phyloP scores from a whole-genome alignment of 2,797 vertebrate genomes.

The Argentina silus region DNA sequence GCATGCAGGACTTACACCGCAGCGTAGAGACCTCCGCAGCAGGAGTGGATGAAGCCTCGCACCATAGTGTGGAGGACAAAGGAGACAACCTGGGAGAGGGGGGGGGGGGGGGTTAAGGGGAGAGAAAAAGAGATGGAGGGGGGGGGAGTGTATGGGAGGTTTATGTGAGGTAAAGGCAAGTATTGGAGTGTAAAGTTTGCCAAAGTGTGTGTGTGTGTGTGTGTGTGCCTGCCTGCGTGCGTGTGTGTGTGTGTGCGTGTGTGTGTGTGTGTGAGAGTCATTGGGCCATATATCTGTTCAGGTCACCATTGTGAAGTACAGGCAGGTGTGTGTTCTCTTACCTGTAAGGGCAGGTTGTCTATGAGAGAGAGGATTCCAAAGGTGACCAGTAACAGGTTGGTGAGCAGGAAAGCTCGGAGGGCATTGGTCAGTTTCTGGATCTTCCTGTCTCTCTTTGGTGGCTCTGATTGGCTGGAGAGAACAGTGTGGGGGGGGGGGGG shows the following conservation, averaged over 20 bases:
- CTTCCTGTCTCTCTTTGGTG: slow-evolving; percentile 72
- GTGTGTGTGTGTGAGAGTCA: neutral
- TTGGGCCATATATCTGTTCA: too few relatives aligned
- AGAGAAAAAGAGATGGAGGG: slow-evolving; percentile 11
- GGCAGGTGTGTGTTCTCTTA: too few relatives aligned
- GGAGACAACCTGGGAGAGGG: slow-evolving; percentile 71
- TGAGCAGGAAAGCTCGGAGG: slow-evolving; percentile 87
- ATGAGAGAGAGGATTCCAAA: slow-evolving; percentile 86
- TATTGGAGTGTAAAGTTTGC: neutral
- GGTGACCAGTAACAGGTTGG: slow-evolving; percentile 84
- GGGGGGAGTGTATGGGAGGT: neutral
- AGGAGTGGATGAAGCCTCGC: slow-evolving; percentile 90
- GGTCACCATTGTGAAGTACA: too few relatives aligned
- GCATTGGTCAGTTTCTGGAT: slow-evolving; percentile 91
- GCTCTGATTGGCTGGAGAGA: neutral
- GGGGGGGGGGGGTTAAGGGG: too few relatives aligned
- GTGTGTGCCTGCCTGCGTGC: neutral
- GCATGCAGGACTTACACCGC: slow-evolving; percentile 82
- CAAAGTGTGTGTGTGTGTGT: neutral
- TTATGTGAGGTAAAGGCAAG: neutral
- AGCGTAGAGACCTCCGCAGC: slow-evolving; percentile 89
- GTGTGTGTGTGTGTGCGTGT: too few relatives aligned
- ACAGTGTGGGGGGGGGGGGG: neutral
- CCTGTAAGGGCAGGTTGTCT: slow-evolving; percentile 85
- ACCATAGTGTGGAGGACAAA: slow-evolving; percentile 87